phyloP scores from a whole-genome alignment of 2,888 invertebrate genomes.

The Stenodera caucasica region DNA sequence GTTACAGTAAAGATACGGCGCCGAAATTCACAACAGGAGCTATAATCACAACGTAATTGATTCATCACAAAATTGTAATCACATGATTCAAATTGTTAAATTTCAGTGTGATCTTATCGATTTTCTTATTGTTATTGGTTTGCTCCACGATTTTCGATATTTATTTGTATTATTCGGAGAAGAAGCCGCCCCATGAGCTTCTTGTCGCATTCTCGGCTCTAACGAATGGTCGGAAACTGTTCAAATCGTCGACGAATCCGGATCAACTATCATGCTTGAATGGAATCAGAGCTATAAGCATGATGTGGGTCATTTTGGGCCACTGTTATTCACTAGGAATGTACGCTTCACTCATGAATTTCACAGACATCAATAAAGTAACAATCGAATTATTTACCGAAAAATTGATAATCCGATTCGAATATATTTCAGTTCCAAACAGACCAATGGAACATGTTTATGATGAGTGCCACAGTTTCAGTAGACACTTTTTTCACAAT shows the following conservation, averaged over 20 bases:
- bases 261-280: conserved; percentile 52
- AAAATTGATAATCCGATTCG: too few species aligned
- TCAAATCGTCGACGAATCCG: conserved; percentile 47
- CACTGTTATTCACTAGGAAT: conserved; percentile 26
- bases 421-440: conserved; percentile 51
- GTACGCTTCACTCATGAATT: conserved; percentile 6
- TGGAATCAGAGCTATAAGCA: conserved; percentile 53
- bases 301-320: conserved; percentile 55
- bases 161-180: conserved; percentile 1
- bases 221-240: conserved; percentile 51
- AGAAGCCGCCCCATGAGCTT: not conserved
- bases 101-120: too few species aligned
- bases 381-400: not conserved
- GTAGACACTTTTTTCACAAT: conserved; percentile 66
- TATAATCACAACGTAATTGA: conserved; percentile 15
- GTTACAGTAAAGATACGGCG: conserved; percentile 21
- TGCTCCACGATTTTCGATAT: conserved; percentile 3
- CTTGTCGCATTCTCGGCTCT: conserved; percentile 48
- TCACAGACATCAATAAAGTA: not conserved
- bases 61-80: too few species aligned
- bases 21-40: conserved; percentile 19
- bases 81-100: too few species aligned
- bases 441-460: conserved; percentile 20
- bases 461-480: conserved; percentile 56
- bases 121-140: not conserved